Percentiles rank a stretch among this genome's conserved stretches.
phyloP scores from a whole-genome alignment of 2,797 vertebrate genomes.

The Triplophysa yarkandensis region DNA sequence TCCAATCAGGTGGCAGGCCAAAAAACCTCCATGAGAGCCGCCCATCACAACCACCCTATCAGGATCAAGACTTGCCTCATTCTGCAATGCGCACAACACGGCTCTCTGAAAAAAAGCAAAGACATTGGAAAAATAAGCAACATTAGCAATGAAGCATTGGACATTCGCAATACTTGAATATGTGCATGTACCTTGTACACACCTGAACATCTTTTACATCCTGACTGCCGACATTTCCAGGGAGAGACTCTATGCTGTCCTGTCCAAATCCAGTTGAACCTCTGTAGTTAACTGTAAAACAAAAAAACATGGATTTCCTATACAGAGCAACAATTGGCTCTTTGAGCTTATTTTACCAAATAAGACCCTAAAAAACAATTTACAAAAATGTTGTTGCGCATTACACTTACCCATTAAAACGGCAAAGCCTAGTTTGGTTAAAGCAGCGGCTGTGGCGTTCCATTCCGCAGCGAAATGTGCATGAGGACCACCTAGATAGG shows the following conservation, averaged over 20 bases:
- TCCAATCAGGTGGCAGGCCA: constrained; percentile 80
- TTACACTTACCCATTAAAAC: constrained; percentile 81
- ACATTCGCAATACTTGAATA: neutral
- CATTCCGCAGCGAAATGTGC: constrained; percentile 81
- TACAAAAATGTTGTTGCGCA: neutral
- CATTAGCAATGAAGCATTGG: neutral
- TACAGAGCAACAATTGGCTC: neutral
- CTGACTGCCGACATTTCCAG: constrained; percentile 78
- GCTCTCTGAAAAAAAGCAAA: constrained; percentile 67
- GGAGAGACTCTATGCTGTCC: constrained; percentile 80
- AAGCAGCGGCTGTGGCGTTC: constrained; percentile 73
- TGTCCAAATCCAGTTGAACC: constrained; percentile 87
- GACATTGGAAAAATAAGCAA: neutral
- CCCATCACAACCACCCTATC: constrained; percentile 77
- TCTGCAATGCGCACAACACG: constrained; percentile 70
- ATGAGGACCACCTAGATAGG: constrained; percentile 80
- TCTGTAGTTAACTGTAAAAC: constrained; percentile 77
- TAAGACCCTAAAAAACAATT: too few relatives aligned
- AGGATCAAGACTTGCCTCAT: constrained; percentile 69
- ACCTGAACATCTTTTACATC: constrained; percentile 87
- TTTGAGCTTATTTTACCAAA: neutral
- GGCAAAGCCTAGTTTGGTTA: constrained; percentile 78
- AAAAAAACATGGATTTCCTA: too few relatives aligned
- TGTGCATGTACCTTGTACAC: constrained; percentile 3
- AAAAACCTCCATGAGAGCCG: constrained; percentile 84